phyloP scores from a whole-genome alignment of 2,797 vertebrate genomes.

The Chelon labrosus region DNA sequence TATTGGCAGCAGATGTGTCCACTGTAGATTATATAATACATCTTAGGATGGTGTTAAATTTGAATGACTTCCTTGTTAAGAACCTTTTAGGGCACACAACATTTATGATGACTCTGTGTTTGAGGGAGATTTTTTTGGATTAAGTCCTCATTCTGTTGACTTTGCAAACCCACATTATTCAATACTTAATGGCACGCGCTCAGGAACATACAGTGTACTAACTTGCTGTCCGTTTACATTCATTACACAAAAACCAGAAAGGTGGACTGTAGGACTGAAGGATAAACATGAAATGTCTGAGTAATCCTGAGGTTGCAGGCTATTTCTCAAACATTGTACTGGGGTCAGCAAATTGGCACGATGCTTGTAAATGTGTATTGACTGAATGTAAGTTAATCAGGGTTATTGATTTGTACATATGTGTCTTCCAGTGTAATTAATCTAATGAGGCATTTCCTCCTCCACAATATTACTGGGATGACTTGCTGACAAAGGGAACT shows the following conservation, averaged over 20 bases:
- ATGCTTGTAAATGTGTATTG: conserved; percentile 68
- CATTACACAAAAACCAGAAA: conserved; percentile 42
- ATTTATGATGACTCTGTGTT: conserved; percentile 18
- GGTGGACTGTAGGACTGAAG: not conserved
- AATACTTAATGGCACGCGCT: conserved; percentile 52
- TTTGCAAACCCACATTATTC: conserved; percentile 36
- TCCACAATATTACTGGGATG: conserved; percentile 33
- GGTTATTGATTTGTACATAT: conserved; percentile 66
- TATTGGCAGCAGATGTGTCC: conserved; percentile 1
- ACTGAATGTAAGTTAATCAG: conserved; percentile 71
- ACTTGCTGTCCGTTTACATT: conserved; percentile 30
- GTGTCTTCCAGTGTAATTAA: conserved; percentile 65
- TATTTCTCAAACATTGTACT: conserved; percentile 35
- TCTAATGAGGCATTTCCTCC: conserved; percentile 62
- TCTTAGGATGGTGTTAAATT: conserved; percentile 2
- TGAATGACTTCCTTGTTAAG: conserved; percentile 8
- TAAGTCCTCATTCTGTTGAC: conserved; percentile 33
- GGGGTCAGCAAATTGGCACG: conserved; percentile 57
- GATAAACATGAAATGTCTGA: conserved; percentile 19
- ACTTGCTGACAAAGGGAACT: conserved; percentile 55
- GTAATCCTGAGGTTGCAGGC: conserved; percentile 41
- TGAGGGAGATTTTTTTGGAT: conserved; percentile 28
- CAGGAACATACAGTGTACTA: conserved; percentile 6
- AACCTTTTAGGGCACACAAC: not conserved
- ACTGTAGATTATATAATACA: not conserved